phyloP scores from a whole-genome alignment of 2,113 vertebrate genomes.

The Emydura subglobosa region DNA sequence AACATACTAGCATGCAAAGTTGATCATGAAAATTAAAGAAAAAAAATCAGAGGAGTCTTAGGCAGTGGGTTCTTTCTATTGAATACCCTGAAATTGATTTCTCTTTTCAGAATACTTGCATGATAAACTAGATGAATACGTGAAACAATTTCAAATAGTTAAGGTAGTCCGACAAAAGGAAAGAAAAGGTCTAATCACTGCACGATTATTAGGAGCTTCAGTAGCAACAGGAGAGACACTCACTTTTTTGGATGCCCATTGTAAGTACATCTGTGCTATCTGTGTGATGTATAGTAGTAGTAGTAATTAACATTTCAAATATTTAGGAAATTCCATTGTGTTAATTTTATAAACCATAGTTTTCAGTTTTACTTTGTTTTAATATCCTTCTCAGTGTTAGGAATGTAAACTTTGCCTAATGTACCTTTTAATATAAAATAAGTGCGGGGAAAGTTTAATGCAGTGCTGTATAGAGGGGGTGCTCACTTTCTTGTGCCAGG shows the following conservation, averaged over 20 bases:
- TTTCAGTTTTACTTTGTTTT: background rate
- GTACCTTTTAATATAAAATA: background rate
- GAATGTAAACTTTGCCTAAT: background rate
- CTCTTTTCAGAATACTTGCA: conserved; percentile 88
- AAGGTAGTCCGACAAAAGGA: conserved; percentile 92
- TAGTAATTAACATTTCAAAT: background rate
- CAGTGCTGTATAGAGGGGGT: background rate
- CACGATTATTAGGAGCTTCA: conserved; percentile 92
- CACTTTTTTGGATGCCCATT: conserved; percentile 97
- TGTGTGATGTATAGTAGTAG: background rate
- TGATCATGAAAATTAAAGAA: background rate
- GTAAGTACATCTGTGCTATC: conserved; percentile 82
- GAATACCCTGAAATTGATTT: conserved; percentile 35
- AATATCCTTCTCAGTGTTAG: background rate
- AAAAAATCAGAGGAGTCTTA: background rate
- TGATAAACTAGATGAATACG: conserved; percentile 89
- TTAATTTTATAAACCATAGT: background rate
- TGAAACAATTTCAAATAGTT: conserved; percentile 91
- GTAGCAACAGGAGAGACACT: conserved; percentile 93
- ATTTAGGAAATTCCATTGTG: background rate
- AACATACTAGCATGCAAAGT: background rate
- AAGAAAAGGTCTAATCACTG: conserved; percentile 96
- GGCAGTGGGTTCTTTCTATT: background rate
- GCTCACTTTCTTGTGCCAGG: background rate
- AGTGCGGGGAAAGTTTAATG: background rate